These are phyloP conservation scores for Falcunculus frontatus DNA, from an alignment of 2,113 vertebrate genomes.

Conservation along the genomic window DNA sequence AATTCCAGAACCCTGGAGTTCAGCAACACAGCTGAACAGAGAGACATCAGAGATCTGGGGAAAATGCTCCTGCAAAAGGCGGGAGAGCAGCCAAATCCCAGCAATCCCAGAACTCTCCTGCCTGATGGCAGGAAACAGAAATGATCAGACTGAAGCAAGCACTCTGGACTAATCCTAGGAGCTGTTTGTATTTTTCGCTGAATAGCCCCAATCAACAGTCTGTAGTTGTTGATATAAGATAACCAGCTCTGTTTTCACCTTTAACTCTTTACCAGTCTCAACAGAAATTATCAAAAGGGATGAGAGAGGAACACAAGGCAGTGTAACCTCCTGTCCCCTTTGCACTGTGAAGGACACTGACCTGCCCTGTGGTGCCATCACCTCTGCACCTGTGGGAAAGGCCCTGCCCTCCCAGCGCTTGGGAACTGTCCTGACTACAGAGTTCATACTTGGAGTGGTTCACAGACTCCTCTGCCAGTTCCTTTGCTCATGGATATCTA, in stretches of 20 bases:
- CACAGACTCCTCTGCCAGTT: not conserved
- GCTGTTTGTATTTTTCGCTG: not conserved
- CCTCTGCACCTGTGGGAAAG: fast-evolving
- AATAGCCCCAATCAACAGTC: not conserved
- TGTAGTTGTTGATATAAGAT: not conserved
- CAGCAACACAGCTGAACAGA: not conserved
- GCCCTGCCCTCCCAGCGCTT: not conserved
- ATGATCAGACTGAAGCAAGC: not conserved
- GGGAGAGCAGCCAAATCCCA: fast-evolving
- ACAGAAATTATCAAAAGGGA: not conserved
- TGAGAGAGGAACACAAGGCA: not conserved
- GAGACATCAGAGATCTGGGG: fast-evolving
- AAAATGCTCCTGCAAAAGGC: fast-evolving
- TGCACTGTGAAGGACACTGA: not conserved
- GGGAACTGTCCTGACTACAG: fast-evolving
- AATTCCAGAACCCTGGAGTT: fast-evolving
- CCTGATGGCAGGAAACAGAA: not conserved
- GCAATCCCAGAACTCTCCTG: not conserved
- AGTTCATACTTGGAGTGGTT: not conserved
- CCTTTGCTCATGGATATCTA: not conserved
- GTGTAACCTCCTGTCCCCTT: not conserved
- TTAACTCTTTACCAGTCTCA: not conserved
- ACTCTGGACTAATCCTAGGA: not conserved
- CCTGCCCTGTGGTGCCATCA: not conserved
- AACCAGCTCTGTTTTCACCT: not conserved